Evolutionary conservation across 2,888 invertebrate genomes (phyloP), one percentile per base, ranked within the genome.

Genomic region (Synergus laeviventris): DNA sequence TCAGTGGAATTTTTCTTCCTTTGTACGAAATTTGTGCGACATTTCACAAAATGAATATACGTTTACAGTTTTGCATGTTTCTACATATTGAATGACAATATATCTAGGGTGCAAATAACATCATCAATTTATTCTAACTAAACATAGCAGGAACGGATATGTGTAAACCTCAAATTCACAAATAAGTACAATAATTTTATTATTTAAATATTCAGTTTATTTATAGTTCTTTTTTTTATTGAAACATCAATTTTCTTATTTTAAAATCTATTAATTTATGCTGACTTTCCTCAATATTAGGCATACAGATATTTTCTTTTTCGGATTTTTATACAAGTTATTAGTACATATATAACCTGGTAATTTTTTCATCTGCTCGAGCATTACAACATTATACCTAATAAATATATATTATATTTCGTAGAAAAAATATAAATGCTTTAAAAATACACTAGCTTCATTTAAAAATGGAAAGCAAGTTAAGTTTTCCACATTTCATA

Each of bases 391-490:
- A 31, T 31, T 31, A 31, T 5, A 31, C 7, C 4, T 31, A 31
- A 31, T n/a, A 49, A 16, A 16, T 21, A 8, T 18, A 56, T 56
- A 21, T 21, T 56, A 21, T 21, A 56, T 8, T 24, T 56, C 21
- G 56, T 56, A 56, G 5, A 56, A 56, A 56, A 56, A 56, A 21
- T 56, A 56, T 21, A 56, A 56, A 56, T 56, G 3, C 21, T 56
- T 21, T 21, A 12, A 56, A 12, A 56, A 24, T 56, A 24, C 14
- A 14, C 42, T 21, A 12, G 12, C 12, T 56, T 21, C 5, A 56
- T 12, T 9, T 18, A 0, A 11, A 2, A 18, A 56, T 21, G 56
- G 12, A 5, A 24, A 56, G 12, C 11, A 5, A 24, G 12, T 56
- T 5, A 24, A 12, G 56, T 11, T 56, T 14, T 56, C 5, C 5